Conservation (phyloP, 2,888 invertebrate genomes). For the Drosophila diplacantha region DNA sequence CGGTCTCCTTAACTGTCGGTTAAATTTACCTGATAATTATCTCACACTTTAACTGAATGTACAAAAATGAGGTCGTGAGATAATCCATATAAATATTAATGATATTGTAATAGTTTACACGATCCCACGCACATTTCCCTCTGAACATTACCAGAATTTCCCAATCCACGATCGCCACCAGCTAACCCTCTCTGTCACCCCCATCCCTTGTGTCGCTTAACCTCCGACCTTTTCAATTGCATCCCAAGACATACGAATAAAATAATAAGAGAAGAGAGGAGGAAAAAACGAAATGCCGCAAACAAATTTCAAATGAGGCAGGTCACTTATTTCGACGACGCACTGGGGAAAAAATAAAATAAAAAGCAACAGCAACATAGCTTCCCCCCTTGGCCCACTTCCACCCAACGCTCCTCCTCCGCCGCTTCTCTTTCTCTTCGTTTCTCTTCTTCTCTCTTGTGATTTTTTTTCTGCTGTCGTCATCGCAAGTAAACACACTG, state of each 20-base stretch:
- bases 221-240: constrained; percentile 28
- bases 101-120: neutral
- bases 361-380: constrained; percentile 22
- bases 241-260: constrained; percentile 10
- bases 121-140: constrained; percentile 16
- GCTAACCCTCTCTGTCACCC: neutral
- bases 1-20: neutral
- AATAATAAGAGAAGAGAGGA: constrained; percentile 1
- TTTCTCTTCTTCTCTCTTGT: neutral
- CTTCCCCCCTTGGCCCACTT: constrained; percentile 13
- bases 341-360: constrained; percentile 25
- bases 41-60: neutral
- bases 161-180: constrained; percentile 12
- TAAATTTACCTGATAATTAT: neutral
- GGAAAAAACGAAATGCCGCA: constrained; percentile 37
- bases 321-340: constrained; percentile 64
- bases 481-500: constrained; percentile 45
- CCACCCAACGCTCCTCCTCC: constrained; percentile 5
- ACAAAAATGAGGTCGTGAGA: neutral
- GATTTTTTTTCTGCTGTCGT: constrained; percentile 29
- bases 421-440: constrained; percentile 9
- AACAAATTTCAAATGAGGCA: constrained; percentile 67
- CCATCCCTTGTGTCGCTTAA: constrained; percentile 1
- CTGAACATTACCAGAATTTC: constrained; percentile 1
- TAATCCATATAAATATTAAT: neutral